Evolutionary conservation across 2,797 vertebrate genomes (phyloP), one percentile per base, ranked within the genome.

Genomic region (Anomalospiza imberbis): DNA sequence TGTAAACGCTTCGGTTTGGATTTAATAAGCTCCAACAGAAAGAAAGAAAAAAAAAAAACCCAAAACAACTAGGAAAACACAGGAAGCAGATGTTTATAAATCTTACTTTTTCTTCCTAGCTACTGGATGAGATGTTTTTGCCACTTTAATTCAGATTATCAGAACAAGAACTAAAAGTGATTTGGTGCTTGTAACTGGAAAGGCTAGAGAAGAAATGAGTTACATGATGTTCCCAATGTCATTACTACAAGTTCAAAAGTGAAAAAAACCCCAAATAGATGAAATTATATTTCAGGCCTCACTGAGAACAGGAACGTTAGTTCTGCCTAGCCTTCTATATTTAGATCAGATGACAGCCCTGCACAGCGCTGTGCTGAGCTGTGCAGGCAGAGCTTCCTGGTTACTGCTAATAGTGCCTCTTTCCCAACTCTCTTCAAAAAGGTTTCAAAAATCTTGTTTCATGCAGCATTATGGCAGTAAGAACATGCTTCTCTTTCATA

Each of bases 61-160:
- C 34, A 15, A 18, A 53, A 53, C 17, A 53, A 16, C 6, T 18
- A 72, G 55, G 62, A 82, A 85, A 85, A 45, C 47, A 11, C 31
- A 85, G 81, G 83, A 91, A 91, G 75, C 73, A 91, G 73, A 88
- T 79, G 74, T 82, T 94, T 96, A 47, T 63, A 70, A 32, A 67
- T 71, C 28, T 51, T 65, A 7, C 3, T 36, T 38, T 67, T 57
- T 53, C n/a, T 6, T 0, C 40, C 57, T 76, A 88, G 79, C 87
- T 93, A 58, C 88, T 51, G 15, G 51, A 47, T 12, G 45, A 92
- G 61, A 70, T 57, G 8, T 66, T 57, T 8, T 66, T 77, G 45
- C 75, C 70, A 60, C 50, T 73, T 94, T 38, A 40, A 40, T 40
- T 40, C 73, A 65, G 24, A 48, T 84, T 90, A 67, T 92, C 40